A percentile compares a stretch with the other conserved stretches of the same genome.
Evolutionary conservation across 1,140 invertebrate species (phyloP).

Genomic region (Cotesia typhae): DNA sequence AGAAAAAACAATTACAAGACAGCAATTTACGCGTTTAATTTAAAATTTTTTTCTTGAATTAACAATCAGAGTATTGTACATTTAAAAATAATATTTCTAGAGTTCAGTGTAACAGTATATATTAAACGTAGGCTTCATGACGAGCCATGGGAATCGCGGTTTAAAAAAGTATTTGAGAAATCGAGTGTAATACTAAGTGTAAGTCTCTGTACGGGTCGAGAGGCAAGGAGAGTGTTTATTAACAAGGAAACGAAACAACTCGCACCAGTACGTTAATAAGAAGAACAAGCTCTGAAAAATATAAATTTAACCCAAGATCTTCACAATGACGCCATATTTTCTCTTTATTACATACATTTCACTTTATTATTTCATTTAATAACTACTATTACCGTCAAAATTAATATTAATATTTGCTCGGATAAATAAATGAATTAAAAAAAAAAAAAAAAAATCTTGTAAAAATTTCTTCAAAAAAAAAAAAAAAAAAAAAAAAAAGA

Average conservation of each 20-base stretch:
- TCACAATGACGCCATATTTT: slow-evolving; percentile 27
- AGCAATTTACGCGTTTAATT: too few species aligned
- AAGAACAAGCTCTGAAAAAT: slow-evolving; percentile 47
- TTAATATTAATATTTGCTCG: too few species aligned
- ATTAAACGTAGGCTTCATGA: too few species aligned
- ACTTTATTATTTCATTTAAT: background rate
- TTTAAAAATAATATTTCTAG: too few species aligned
- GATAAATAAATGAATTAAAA: too few species aligned
- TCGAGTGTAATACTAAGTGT: slow-evolving; percentile 1
- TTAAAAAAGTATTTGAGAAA: slow-evolving; percentile 26
- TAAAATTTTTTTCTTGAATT: too few species aligned
- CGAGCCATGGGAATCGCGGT: too few species aligned
- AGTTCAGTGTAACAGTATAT: too few species aligned
- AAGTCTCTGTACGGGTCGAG: background rate
- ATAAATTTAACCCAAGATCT: slow-evolving; percentile 17
- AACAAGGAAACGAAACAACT: slow-evolving; percentile 67
- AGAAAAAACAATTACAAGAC: too few species aligned
- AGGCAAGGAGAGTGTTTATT: slow-evolving; percentile 56
- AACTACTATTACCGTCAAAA: too few species aligned
- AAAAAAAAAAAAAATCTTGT: too few species aligned
- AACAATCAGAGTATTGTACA: background rate
- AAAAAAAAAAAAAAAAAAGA: background rate
- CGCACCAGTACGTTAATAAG: slow-evolving; percentile 63
- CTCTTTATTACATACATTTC: slow-evolving; percentile 3
- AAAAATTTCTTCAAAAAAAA: too few species aligned